A percentile compares a stretch with the other conserved stretches of the same genome.
Conservation (phyloP, 2,113 vertebrate genomes). For the Myrmecobius fasciatus region DNA sequence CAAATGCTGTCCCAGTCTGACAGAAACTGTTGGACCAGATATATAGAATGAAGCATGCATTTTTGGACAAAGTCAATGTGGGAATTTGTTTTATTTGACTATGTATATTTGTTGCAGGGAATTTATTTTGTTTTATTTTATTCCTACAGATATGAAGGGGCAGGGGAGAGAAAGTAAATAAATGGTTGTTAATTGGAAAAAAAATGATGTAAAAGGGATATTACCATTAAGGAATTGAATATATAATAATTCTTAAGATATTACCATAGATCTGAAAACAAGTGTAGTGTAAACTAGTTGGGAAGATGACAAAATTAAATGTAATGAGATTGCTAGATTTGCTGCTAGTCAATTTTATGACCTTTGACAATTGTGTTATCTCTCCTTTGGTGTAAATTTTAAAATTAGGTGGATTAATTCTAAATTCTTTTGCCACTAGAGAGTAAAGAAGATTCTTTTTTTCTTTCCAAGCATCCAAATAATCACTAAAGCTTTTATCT, state of each 20-base stretch:
- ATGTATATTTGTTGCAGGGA: not conserved
- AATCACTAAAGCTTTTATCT: not conserved
- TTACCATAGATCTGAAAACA: constrained; percentile 3
- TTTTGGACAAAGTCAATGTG: not conserved
- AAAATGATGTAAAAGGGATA: not conserved
- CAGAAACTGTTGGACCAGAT: not conserved
- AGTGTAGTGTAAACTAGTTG: not conserved
- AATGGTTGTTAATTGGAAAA: not conserved
- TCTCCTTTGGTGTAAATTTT: not conserved
- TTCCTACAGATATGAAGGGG: not conserved
- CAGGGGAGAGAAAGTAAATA: not conserved
- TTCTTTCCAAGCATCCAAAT: not conserved
- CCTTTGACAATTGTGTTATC: not conserved
- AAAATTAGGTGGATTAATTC: not conserved
- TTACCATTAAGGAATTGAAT: constrained; percentile 32
- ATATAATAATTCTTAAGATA: not conserved
- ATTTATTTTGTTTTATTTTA: not conserved
- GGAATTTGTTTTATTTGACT: not conserved
- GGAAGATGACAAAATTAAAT: not conserved
- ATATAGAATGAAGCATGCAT: not conserved
- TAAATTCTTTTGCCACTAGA: not conserved
- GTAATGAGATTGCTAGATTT: not conserved
- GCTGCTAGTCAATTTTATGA: not conserved
- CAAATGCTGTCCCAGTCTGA: not conserved
- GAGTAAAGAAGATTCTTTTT: not conserved